Percentiles rank a stretch among this genome's conserved stretches.
These are phyloP conservation scores for Danaus plexippus DNA, from an alignment of 1,140 invertebrate species.

Conservation along the genomic window DNA sequence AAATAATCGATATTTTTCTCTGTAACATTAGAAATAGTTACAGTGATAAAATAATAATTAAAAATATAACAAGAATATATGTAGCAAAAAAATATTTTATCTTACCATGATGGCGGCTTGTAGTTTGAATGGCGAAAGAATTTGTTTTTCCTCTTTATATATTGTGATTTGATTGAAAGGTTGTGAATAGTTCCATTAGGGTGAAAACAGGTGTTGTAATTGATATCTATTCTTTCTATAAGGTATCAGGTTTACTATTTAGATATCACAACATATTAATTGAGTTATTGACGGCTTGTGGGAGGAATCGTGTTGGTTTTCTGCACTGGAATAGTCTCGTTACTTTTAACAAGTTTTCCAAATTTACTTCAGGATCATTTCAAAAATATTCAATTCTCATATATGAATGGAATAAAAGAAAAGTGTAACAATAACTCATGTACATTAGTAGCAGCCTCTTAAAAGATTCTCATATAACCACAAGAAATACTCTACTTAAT, in stretches of 20 bases:
- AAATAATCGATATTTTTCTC: constrained; percentile 27
- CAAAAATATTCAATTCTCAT: too few relatives aligned
- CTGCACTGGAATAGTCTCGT: too few relatives aligned
- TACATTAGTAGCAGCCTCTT: too few relatives aligned
- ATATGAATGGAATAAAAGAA: too few relatives aligned
- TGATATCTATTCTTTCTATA: constrained; percentile 17
- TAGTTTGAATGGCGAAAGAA: constrained; percentile 5
- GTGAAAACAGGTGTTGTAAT: constrained; percentile 15
- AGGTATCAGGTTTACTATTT: constrained; percentile 7
- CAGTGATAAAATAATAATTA: not conserved
- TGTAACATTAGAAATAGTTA: constrained; percentile 22
- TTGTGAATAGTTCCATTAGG: constrained; percentile 47
- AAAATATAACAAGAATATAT: not conserved
- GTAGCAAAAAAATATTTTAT: not conserved
- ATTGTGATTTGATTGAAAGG: constrained; percentile 41
- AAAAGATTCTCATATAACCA: too few relatives aligned
- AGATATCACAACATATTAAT: too few relatives aligned
- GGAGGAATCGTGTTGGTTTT: too few relatives aligned
- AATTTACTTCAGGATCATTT: too few relatives aligned
- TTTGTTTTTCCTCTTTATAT: constrained; percentile 34
- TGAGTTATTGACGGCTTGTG: too few relatives aligned
- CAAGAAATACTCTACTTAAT: too few relatives aligned
- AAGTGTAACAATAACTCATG: too few relatives aligned
- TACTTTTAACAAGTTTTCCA: too few relatives aligned
- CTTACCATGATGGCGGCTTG: constrained; percentile 29